Conservation (phyloP, 2,797 vertebrate species). For the Rhodeus uyekii region DNA sequence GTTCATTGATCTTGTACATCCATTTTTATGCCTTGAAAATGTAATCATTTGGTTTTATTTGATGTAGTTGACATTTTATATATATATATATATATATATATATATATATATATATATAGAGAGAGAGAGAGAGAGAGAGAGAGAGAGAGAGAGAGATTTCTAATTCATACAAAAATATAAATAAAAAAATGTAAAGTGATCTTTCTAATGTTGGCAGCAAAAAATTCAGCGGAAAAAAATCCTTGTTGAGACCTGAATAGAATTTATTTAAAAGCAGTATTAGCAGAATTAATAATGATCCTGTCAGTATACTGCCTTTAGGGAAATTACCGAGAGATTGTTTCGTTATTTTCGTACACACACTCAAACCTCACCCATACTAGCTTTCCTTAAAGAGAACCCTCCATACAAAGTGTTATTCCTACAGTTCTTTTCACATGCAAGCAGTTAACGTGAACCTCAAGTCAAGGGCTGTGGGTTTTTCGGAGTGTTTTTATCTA, state of each 20-base stretch:
- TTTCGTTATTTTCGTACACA: neutral
- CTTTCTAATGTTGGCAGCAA: too few relatives aligned
- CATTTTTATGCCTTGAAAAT: too few relatives aligned
- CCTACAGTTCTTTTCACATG: conserved; percentile 71
- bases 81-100: too few relatives aligned
- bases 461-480: conserved; percentile 71
- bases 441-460: conserved; percentile 71
- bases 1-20: neutral
- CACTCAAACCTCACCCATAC: neutral
- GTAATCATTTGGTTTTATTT: neutral
- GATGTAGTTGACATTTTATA: neutral
- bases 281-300: neutral
- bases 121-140: too few relatives aligned
- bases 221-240: neutral
- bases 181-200: too few relatives aligned
- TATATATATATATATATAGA: too few relatives aligned
- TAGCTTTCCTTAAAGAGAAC: conserved; percentile 8
- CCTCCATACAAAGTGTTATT: neutral
- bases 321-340: neutral
- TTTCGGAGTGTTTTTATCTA: conserved; percentile 39
- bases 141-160: too few relatives aligned
- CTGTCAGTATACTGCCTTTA: neutral
- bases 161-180: too few relatives aligned
- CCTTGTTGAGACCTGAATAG: neutral
- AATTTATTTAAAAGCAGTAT: conserved; percentile 15